Base-by-base conservation (phyloP, 2,888 invertebrate genomes). In the Dicycla oo region DNA sequence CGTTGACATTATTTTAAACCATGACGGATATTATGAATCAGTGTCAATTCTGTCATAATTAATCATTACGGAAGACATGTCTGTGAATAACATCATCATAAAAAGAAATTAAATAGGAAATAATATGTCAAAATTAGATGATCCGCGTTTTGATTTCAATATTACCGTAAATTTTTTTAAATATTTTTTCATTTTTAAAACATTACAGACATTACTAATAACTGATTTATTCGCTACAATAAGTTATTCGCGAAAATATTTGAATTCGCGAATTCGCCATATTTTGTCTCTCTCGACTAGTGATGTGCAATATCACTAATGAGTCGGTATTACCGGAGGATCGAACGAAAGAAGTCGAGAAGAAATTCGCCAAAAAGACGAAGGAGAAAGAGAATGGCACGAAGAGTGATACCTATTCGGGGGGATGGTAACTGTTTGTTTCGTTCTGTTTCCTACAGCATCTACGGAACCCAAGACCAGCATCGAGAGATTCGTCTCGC, bases 341-440 rank as follows among this genome's bases (percentile, higher is more conserved):
- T 38, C 69, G 64, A 45, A 65, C 57, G 63, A 54, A 82, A 68
- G 76, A 78, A 78, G 61, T 71, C 63, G 69, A 77, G 53, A 74
- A 74, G 66, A 63, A 63, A 75, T 61, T 83, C 57, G 23, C 53
- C 49, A 71, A 80, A 78, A 53, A 76, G 69, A 60, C 81, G 81
- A 62, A 81, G 72, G 68, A 78, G 54, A 65, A 83, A 73, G 70
- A 76, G 64, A 51, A 83, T 94, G 94, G 76, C 93, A 34, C 88
- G 90, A 2, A 91, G 91, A 47, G 75, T 94, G 18, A 83, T 95
- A 73, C 82, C 94, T 20, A 95, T 95, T 51, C 87, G 90, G 6
- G 95, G 95, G 2, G 95, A 95, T 73, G 95, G 95, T 3, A 95
- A 95, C 78, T 95, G 95, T 82, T 87, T 95, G 81, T 95, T 95